phyloP scores from a whole-genome alignment of 2,888 invertebrate species.

The Lordiphosa fenestrarum region DNA sequence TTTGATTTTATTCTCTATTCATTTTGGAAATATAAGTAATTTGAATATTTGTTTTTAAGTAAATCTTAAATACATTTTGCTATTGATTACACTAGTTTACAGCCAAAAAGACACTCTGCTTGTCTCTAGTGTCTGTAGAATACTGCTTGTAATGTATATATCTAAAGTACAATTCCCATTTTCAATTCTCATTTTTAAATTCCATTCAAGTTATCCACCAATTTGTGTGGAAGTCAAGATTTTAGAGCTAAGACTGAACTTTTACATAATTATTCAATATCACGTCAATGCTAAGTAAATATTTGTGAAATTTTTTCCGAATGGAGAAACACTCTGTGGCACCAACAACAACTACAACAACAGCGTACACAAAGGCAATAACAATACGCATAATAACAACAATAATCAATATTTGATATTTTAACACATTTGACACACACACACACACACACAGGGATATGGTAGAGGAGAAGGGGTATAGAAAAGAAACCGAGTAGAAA shows the following conservation, averaged over 20 bases:
- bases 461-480: slow-evolving; percentile 6
- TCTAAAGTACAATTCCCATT: too few relatives aligned
- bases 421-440: slow-evolving; percentile 64
- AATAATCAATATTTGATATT: slow-evolving; percentile 71
- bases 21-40: too few relatives aligned
- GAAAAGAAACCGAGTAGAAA: slow-evolving; percentile 31
- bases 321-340: slow-evolving; percentile 32
- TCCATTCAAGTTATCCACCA: too few relatives aligned
- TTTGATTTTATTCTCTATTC: too few relatives aligned
- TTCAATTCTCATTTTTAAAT: too few relatives aligned
- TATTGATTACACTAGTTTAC: too few relatives aligned
- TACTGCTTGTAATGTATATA: too few relatives aligned
- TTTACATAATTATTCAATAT: slow-evolving; percentile 69
- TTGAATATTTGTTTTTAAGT: too few relatives aligned
- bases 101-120: too few relatives aligned
- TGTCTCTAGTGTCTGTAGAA: too few relatives aligned
- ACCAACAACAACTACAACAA: slow-evolving; percentile 28
- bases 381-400: slow-evolving; percentile 51
- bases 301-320: slow-evolving; percentile 55
- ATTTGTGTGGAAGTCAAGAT: slow-evolving; percentile 14
- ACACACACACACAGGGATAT: neutral
- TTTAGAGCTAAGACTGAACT: slow-evolving; percentile 30
- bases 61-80: too few relatives aligned
- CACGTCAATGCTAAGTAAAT: slow-evolving; percentile 68
- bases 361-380: slow-evolving; percentile 27